Percentiles rank a stretch among this genome's conserved stretches.
phyloP scores from a whole-genome alignment of 2,797 vertebrate genomes.

The Phyllotis vaccarum region DNA sequence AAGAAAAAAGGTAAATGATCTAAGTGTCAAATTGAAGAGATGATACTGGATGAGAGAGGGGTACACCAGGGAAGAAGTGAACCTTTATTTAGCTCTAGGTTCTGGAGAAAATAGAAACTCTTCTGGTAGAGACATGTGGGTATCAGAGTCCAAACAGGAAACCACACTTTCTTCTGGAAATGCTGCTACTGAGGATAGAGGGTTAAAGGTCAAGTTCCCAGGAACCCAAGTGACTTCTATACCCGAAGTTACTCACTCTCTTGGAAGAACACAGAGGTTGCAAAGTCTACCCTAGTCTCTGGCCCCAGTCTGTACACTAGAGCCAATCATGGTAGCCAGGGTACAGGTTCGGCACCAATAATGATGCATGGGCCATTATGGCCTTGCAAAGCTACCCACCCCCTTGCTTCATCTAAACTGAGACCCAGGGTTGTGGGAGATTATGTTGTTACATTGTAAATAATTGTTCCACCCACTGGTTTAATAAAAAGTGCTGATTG shows the following conservation, averaged over 20 bases:
- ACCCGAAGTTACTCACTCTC: background rate
- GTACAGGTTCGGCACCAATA: background rate
- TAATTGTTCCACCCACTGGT: too few relatives aligned
- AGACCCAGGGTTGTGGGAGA: too few relatives aligned
- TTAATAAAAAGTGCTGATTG: too few relatives aligned
- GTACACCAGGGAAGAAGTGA: background rate
- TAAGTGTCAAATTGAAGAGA: background rate
- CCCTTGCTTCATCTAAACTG: background rate
- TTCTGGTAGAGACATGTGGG: background rate
- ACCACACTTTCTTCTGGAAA: background rate
- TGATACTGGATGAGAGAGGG: background rate
- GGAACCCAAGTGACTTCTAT: background rate
- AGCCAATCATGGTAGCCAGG: background rate
- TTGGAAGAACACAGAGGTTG: background rate
- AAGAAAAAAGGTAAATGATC: background rate
- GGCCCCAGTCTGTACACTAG: too few relatives aligned
- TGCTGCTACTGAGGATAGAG: background rate
- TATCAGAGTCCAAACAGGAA: background rate
- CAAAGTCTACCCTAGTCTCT: background rate
- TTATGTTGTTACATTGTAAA: too few relatives aligned
- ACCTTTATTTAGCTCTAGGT: background rate
- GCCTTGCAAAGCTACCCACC: accelerated
- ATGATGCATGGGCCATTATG: background rate
- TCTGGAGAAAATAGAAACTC: background rate
- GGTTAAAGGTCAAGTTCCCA: slow-evolving; percentile 8